Evolutionary conservation across 2,888 invertebrate species (phyloP), one percentile per base, ranked within the genome.

Genomic region (Harpagoxenus sublaevis): DNA sequence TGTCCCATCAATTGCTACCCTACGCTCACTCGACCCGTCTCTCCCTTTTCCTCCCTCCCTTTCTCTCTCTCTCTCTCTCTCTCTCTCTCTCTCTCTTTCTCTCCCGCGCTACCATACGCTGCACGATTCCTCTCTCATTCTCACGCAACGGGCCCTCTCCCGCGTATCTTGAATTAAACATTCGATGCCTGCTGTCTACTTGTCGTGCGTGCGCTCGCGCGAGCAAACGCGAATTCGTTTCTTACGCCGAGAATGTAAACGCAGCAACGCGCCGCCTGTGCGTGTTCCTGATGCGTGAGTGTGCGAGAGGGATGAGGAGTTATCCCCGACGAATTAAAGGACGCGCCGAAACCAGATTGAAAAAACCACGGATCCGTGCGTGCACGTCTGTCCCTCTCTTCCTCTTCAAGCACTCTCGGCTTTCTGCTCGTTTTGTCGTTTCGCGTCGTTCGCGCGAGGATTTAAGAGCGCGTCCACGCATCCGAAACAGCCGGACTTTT

Each of bases 1-100:
- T 93, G 94, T 94, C 94, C 93, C 95, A 95, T 95, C 94, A 95
- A 95, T 95, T 95, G 94, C 94, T 93, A 93, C 94, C 93, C 94
- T 93, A 92, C 93, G 92, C 90, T 86, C 82, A 65, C 86, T 86
- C 78, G 86, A 84, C 63, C 62, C 81, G 66, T 77, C 60, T 79
- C 66, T 45, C 70, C 63, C 48, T 73, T 55, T 68, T 23, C 45
- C 70, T 1, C 2, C 6, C 18, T 51, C 51, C 12, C 51, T 51
- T 3, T 0, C 51, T 12, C 48, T 60, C 31, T 3, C 31, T 60
- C 28, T 18, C 51, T 45, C 71, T 71, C 45, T 71, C 60, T 74
- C 39, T 55, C 73, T 28, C 79, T 31, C 35, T 51, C 35, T 60
- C 66, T 45, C 77, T 42, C 66, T 65, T 18, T 18, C 45, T 31